phyloP scores from a whole-genome alignment of 1,140 invertebrate species.

The Macrotrachela quadricornifera region DNA sequence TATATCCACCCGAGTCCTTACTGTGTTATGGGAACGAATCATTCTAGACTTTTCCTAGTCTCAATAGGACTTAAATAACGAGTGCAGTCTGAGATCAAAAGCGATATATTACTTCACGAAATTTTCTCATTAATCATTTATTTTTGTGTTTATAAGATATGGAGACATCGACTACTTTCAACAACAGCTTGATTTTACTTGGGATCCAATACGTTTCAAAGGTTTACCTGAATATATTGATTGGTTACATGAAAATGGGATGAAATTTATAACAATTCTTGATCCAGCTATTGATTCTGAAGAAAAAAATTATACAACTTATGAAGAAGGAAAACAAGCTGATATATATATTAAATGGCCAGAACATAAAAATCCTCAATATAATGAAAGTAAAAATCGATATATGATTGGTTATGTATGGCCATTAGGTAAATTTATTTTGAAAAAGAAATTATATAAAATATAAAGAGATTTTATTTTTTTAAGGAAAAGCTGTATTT shows the following conservation, averaged over 20 bases:
- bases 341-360: conserved; percentile 21
- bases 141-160: conserved; percentile 17
- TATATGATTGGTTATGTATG: conserved; percentile 29
- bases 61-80: too few species aligned
- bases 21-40: too few species aligned
- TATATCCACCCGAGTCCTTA: too few species aligned
- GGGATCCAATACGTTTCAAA: conserved; percentile 19
- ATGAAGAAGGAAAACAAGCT: conserved; percentile 14
- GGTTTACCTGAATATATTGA: conserved; percentile 26
- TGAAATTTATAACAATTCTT: conserved; percentile 29
- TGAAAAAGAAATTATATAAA: conserved; percentile 14
- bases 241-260: conserved; percentile 20
- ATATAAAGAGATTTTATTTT: too few species aligned
- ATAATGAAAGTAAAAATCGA: conserved; percentile 11
- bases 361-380: conserved; percentile 8
- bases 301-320: conserved; percentile 18
- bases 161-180: conserved; percentile 33
- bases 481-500: conserved; percentile 41
- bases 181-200: conserved; percentile 27
- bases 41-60: too few species aligned
- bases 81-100: too few species aligned
- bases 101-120: too few species aligned
- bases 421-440: conserved; percentile 46
- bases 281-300: conserved; percentile 21
- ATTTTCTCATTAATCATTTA: not conserved